Percentiles rank a stretch among this genome's conserved stretches.
phyloP scores from a whole-genome alignment of 2,113 vertebrate genomes.

The Corythaeola cristata region DNA sequence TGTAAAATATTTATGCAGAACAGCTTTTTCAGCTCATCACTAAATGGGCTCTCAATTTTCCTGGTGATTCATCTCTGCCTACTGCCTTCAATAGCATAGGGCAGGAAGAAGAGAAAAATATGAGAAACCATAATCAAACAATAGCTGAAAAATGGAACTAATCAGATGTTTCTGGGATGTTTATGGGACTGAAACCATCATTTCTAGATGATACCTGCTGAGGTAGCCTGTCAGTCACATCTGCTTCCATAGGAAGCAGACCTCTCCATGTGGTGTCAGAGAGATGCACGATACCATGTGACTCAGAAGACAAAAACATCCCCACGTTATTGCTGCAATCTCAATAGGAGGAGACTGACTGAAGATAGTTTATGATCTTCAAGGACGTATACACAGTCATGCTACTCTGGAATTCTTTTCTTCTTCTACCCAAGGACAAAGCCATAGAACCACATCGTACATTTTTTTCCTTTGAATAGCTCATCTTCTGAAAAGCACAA shows the following conservation, averaged over 20 bases:
- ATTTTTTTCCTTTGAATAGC: not conserved
- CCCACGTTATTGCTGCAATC: not conserved
- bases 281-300: not conserved
- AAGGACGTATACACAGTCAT: not conserved
- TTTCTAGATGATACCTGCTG: not conserved
- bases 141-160: not conserved
- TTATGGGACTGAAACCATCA: not conserved
- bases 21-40: conserved; percentile 26
- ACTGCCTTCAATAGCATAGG: not conserved
- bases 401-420: not conserved
- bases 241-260: not conserved
- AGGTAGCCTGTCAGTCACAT: not conserved
- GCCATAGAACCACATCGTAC: not conserved
- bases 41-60: not conserved
- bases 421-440: not conserved
- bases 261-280: not conserved
- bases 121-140: not conserved
- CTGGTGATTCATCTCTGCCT: conserved; percentile 51
- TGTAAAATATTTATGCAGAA: not conserved
- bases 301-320: not conserved
- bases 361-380: not conserved
- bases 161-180: not conserved
- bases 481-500: not conserved
- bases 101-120: not conserved
- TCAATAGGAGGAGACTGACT: not conserved